Evolutionary conservation across 2,888 invertebrate species (phyloP).

Genomic region (Drosophila koepferae): DNA sequence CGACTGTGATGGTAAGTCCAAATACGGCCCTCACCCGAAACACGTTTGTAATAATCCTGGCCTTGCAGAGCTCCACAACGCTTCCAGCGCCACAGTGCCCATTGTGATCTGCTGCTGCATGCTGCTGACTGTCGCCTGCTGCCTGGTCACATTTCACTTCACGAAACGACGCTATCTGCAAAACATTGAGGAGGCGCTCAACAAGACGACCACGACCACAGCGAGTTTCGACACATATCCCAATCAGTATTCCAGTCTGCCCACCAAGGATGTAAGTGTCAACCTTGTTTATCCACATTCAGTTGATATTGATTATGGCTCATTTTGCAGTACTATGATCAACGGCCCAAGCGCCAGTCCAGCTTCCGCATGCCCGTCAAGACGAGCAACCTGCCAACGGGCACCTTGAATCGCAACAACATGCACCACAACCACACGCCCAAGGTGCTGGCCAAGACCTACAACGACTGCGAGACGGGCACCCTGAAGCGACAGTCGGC

Average conservation of each 20-base stretch:
- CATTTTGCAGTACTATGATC: constrained; percentile 82
- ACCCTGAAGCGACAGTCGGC: constrained; percentile 91
- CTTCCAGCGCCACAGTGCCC: constrained; percentile 72
- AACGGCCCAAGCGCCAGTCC: constrained; percentile 88
- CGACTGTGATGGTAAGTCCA: constrained; percentile 78
- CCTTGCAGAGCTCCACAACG: constrained; percentile 69
- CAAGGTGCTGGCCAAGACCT: constrained; percentile 89
- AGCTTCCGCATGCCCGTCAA: constrained; percentile 87
- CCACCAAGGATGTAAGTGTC: constrained; percentile 90
- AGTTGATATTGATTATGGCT: not conserved
- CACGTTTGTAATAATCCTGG: not conserved
- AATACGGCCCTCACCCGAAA: not conserved
- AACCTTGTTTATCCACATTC: not conserved
- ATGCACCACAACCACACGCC: constrained; percentile 88
- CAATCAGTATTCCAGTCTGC: constrained; percentile 93
- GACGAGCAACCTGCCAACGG: constrained; percentile 73
- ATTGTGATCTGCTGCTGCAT: constrained; percentile 81
- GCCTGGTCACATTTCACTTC: constrained; percentile 83
- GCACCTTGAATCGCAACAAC: constrained; percentile 87
- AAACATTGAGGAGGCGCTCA: constrained; percentile 64
- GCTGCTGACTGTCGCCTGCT: constrained; percentile 83
- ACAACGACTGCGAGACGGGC: constrained; percentile 92
- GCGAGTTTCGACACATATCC: constrained; percentile 93
- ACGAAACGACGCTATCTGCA: constrained; percentile 85
- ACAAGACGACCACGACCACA: constrained; percentile 87